Evolutionary conservation across 2,797 vertebrate genomes (phyloP).

Genomic region (Crocodylus rhombifer): DNA sequence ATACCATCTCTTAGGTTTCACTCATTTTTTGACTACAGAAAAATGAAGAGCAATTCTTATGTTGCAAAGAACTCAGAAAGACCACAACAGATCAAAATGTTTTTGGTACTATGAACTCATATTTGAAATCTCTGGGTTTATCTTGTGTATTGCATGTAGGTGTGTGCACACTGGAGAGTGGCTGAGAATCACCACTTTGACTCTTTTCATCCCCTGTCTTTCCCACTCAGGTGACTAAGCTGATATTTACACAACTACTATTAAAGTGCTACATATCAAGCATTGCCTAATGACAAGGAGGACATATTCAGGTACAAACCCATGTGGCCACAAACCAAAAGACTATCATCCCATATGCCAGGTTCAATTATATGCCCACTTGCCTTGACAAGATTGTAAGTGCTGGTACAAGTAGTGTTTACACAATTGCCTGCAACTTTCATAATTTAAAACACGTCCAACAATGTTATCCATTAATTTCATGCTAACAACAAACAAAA

Average conservation of each 20-base stretch:
- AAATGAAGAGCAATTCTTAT: no score
- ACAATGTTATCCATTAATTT: not conserved
- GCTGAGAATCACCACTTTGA: no score
- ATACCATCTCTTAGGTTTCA: no score
- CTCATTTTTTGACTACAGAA: no score
- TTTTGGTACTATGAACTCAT: no score
- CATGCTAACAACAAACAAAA: not conserved
- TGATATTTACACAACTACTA: not conserved
- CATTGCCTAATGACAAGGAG: not conserved
- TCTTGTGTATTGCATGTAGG: no score
- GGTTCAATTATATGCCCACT: not conserved
- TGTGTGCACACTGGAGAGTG: no score
- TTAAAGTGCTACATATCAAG: fast-evolving
- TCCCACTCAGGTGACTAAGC: not conserved
- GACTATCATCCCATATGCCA: not conserved
- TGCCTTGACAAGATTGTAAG: not conserved
- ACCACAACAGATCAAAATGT: no score
- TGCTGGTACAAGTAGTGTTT: not conserved
- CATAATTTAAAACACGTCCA: not conserved
- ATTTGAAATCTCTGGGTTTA: no score
- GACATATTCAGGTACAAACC: not conserved
- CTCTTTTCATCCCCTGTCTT: not conserved
- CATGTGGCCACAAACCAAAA: fast-evolving
- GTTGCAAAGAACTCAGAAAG: no score
- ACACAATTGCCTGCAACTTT: not conserved